A percentile compares a stretch with the other conserved stretches of the same genome.
Evolutionary conservation across 2,888 invertebrate species (phyloP).

Genomic region (Dasypolia templi): DNA sequence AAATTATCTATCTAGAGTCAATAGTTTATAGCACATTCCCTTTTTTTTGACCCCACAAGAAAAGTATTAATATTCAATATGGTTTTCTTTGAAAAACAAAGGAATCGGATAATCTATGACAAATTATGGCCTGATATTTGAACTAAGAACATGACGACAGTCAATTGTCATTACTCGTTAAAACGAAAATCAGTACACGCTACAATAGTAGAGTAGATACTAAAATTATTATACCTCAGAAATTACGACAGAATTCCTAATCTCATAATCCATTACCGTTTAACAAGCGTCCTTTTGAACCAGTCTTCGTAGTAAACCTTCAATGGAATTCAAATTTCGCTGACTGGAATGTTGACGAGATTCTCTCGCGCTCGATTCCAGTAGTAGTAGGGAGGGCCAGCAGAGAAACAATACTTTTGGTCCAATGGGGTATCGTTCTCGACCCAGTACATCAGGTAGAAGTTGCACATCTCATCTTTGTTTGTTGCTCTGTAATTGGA

Average conservation of each 20-base stretch:
- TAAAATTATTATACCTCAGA: conserved; percentile 12
- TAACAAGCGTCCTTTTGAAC: conserved; percentile 17
- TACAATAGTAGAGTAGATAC: conserved; percentile 19
- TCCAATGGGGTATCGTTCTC: conserved; percentile 93
- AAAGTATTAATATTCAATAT: neutral
- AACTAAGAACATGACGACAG: neutral
- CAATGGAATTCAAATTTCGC: conserved; percentile 78
- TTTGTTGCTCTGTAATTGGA: conserved; percentile 93
- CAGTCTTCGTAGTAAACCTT: neutral
- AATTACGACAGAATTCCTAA: conserved; percentile 12
- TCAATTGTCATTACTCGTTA: neutral
- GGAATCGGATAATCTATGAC: neutral
- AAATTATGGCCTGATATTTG: neutral
- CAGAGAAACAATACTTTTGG: conserved; percentile 95
- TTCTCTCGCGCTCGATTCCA: conserved; percentile 93
- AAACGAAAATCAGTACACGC: neutral
- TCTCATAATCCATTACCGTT: conserved; percentile 52
- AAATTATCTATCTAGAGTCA: neutral
- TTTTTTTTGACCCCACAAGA: neutral
- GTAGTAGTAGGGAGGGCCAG: conserved; percentile 96
- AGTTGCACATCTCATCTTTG: conserved; percentile 98
- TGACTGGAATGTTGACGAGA: conserved; percentile 93
- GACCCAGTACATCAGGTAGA: conserved; percentile 98
- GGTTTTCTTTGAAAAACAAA: too few species aligned
- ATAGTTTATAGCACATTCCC: neutral